Conservation (phyloP, 2,797 vertebrate genomes). For the Tauraco hartlaubi region DNA sequence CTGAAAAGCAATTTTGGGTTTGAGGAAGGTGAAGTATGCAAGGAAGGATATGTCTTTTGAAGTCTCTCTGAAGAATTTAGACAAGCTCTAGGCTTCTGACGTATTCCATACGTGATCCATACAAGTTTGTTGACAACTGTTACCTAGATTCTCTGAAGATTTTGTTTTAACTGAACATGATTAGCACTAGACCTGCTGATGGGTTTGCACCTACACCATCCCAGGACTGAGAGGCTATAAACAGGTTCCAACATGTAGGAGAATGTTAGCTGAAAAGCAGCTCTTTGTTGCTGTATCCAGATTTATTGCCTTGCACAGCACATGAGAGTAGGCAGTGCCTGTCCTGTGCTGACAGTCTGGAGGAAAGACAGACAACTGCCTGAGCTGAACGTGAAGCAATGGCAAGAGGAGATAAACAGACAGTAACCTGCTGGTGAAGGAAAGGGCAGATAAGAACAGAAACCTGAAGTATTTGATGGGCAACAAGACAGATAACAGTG, state of each 20-base stretch:
- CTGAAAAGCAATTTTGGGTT: background rate
- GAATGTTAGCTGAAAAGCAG: background rate
- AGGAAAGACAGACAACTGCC: background rate
- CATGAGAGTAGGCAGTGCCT: background rate
- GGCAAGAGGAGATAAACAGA: background rate
- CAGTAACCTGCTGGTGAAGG: background rate
- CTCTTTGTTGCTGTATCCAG: background rate
- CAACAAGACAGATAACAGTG: background rate
- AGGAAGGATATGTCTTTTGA: rapidly evolving
- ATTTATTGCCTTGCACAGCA: background rate
- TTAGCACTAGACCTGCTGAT: background rate
- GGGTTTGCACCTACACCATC: background rate
- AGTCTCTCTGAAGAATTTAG: background rate
- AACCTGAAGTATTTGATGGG: background rate
- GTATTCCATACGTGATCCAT: background rate
- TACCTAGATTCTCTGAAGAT: background rate
- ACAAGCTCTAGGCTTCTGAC: background rate
- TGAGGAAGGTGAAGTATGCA: background rate
- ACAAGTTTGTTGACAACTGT: background rate
- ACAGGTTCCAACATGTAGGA: background rate
- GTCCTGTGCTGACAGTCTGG: background rate
- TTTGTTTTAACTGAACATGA: background rate
- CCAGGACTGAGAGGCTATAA: background rate
- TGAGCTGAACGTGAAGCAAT: background rate
- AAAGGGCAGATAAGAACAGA: background rate